Evolutionary conservation across 1,140 invertebrate species (phyloP).

Genomic region (Drosophila parabipectinata): DNA sequence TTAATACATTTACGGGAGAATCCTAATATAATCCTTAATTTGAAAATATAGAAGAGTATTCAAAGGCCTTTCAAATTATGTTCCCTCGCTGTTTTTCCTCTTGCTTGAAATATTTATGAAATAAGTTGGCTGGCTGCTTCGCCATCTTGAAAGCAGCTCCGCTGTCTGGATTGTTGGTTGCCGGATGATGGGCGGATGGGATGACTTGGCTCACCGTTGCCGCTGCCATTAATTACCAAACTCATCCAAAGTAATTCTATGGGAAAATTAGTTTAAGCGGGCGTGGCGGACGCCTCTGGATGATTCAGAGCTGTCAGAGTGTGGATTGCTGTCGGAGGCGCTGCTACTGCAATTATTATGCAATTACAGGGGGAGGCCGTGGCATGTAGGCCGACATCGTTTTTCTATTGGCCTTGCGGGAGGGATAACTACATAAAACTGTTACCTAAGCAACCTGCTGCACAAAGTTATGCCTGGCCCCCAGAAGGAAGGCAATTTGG

Average conservation of each 20-base stretch:
- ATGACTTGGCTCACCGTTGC: conserved; percentile 43
- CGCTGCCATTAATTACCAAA: conserved; percentile 76
- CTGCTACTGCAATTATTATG: conserved; percentile 72
- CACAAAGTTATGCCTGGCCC: conserved; percentile 64
- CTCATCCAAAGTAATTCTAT: conserved; percentile 80
- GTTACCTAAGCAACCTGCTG: conserved; percentile 81
- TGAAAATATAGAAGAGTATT: background rate
- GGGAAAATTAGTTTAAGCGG: conserved; percentile 76
- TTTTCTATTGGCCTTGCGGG: conserved; percentile 27
- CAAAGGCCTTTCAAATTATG: background rate
- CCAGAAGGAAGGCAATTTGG: conserved; percentile 67
- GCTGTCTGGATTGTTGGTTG: background rate
- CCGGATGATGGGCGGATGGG: conserved; percentile 1
- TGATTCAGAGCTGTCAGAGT: conserved; percentile 53
- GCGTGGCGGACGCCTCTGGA: conserved; percentile 30
- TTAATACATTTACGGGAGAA: too few species aligned
- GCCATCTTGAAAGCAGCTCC: background rate
- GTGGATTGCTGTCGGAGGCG: conserved; percentile 44
- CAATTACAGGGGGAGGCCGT: conserved; percentile 56
- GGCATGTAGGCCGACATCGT: conserved; percentile 18
- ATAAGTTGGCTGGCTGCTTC: background rate
- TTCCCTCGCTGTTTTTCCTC: background rate
- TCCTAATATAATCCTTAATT: too few species aligned
- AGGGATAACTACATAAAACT: conserved; percentile 76
- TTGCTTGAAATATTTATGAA: conserved; percentile 24